A percentile compares a stretch with the other conserved stretches of the same genome.
Evolutionary conservation across 2,888 invertebrate genomes (phyloP).

Genomic region (Parelbella ahira): DNA sequence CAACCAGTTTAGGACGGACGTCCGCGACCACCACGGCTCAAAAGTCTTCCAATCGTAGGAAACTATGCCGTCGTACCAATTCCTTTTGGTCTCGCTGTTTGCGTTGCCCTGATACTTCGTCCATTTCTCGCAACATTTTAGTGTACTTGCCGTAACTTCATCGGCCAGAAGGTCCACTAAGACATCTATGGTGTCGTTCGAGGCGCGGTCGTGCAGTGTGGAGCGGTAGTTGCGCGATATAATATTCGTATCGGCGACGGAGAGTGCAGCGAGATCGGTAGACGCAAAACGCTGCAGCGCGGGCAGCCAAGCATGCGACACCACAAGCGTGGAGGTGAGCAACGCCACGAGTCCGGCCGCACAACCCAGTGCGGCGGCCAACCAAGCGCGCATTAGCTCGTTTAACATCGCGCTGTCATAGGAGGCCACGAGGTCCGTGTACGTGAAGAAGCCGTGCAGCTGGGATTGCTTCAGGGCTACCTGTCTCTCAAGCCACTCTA

Average conservation of each 20-base stretch:
- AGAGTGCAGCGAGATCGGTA: slow-evolving; percentile 26
- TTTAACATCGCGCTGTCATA: slow-evolving; percentile 63
- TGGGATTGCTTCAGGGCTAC: slow-evolving; percentile 87
- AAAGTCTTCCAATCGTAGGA: slow-evolving; percentile 43
- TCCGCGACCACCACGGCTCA: slow-evolving; percentile 55
- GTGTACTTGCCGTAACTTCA: slow-evolving; percentile 30
- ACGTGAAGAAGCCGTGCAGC: slow-evolving; percentile 90
- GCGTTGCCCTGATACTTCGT: slow-evolving; percentile 40
- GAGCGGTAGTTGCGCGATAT: slow-evolving; percentile 29
- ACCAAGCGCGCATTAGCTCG: slow-evolving; percentile 34
- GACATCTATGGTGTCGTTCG: slow-evolving; percentile 33
- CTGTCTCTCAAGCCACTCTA: slow-evolving; percentile 84
- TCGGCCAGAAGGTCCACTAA: slow-evolving; percentile 35
- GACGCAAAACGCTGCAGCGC: slow-evolving; percentile 31
- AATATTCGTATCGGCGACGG: background rate
- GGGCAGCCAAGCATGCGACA: slow-evolving; percentile 36
- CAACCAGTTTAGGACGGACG: slow-evolving; percentile 54
- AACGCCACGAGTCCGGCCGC: slow-evolving; percentile 35
- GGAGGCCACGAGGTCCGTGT: slow-evolving; percentile 85
- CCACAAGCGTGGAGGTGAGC: slow-evolving; percentile 43
- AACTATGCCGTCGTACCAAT: slow-evolving; percentile 41
- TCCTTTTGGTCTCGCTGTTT: slow-evolving; percentile 31
- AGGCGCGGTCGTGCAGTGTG: slow-evolving; percentile 29
- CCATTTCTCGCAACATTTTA: slow-evolving; percentile 56
- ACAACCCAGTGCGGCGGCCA: slow-evolving; percentile 32